Base-by-base conservation (phyloP, 2,888 invertebrate species). In the Pammene fasciana region DNA sequence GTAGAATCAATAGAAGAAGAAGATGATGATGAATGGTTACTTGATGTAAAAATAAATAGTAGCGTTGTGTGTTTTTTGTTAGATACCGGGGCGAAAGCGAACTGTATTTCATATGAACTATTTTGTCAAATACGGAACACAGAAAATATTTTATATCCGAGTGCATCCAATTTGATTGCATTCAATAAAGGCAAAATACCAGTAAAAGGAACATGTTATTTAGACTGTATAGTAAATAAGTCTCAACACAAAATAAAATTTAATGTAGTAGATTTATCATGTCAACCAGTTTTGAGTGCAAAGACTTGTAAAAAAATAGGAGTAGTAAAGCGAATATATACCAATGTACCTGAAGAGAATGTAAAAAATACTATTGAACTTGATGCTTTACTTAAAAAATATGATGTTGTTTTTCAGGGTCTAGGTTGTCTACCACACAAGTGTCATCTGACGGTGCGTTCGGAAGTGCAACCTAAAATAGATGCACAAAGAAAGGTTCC, bases 101-200 rank as follows among this genome's bases (percentile, higher is more conserved):
- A 46, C n/a, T 46, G 46, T 46, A 46, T 46, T 46, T 46, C 46
- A 46, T 46, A 46, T 46, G 9, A 14, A n/a, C 46, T 46, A 9
- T 46, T 46, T n/a, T 46, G 46, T 46, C n/a, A 46, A 14, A 4
- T 46, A 46, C 2, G 9, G n/a, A 8, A 5, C 5, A n/a, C 46
- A 5, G 9, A 46, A 8, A 9, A 46, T 14, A n/a, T 46, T 46
- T 46, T 46, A 46, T n/a, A 46, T 8, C 46, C 46, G n/a, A 46
- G n/a, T n/a, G 11, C n/a, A 5, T 3, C n/a, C 14, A 46, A 46
- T 46, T 46, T 46, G n/a, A 46, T 46, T 46, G 46, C 46, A 4
- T 46, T 46, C n/a, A 46, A 46, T n/a, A 8, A 8, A 46, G 46
- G 46, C n/a, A 46, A 9, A 14, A 46, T 46, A 46, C 46, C 46